Percentiles rank a stretch among this genome's conserved stretches.
phyloP scores from a whole-genome alignment of 2,797 vertebrate genomes.

The Urophycis tenuis region DNA sequence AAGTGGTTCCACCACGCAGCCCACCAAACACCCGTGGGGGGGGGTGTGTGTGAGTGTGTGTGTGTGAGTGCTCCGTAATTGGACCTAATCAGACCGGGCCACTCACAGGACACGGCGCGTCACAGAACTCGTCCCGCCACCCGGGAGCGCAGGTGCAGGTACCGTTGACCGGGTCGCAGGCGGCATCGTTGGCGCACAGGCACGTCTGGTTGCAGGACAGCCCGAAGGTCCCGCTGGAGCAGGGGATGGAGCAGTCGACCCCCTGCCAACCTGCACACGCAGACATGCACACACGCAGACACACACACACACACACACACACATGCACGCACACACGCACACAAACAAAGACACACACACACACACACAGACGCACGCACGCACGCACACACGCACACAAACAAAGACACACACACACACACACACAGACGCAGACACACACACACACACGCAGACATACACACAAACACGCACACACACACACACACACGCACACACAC shows the following conservation, averaged over 20 bases:
- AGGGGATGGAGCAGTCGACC: slow-evolving; percentile 82
- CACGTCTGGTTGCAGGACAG: slow-evolving; percentile 84
- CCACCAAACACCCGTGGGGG: not conserved
- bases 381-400: not conserved
- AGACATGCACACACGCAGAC: not conserved
- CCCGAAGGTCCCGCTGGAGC: slow-evolving; percentile 87
- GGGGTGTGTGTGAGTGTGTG: not conserved
- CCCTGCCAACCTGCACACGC: slow-evolving; percentile 84
- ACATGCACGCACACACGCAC: not conserved
- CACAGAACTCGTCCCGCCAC: slow-evolving; percentile 82
- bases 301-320: not conserved
- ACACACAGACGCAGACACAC: not conserved
- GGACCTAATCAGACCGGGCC: not conserved
- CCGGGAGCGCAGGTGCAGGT: slow-evolving; percentile 83
- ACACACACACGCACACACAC: not conserved
- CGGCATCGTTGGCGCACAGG: slow-evolving; percentile 78
- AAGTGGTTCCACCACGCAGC: not conserved
- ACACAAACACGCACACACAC: no score
- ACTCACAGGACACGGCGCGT: slow-evolving; percentile 82
- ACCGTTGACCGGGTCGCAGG: slow-evolving; percentile 82
- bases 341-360: not conserved
- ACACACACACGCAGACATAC: no score
- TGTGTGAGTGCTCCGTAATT: not conserved
- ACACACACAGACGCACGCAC: not conserved
- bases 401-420: not conserved